Evolutionary conservation across 2,113 vertebrate genomes (phyloP), one percentile per base, ranked within the genome.

Genomic region (Passer domesticus): DNA sequence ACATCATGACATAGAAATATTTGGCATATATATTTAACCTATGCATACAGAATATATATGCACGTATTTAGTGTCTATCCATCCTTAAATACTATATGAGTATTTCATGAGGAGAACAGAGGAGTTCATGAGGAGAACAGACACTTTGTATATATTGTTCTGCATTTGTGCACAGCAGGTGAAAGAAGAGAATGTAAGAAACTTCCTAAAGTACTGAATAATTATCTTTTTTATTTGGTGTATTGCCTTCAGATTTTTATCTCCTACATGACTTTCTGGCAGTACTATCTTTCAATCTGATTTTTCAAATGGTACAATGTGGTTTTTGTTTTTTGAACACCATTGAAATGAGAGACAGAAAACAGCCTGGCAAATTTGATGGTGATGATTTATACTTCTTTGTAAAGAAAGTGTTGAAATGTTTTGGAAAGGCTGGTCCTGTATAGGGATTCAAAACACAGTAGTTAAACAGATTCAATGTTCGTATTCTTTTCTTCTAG

Each of bases 291-390:
- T 94, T 94, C 70, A 87, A 82, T 96, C 79, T 95, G 58, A 83
- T 95, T 91, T 96, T 96, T 96, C 87, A 91, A 88, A 75, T 69
- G 16, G 56, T 81, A 91, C 87, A 95, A 83, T 49, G 47, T 92
- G 28, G 2, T 86, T 93, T 91, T 66, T 21, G 2, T n/a, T 73
- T 96, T 96, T 92, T 94, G 24, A 88, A 76, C 35, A 89, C 77
- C 39, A 67, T 1, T 92, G 67, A 87, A 69, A 80, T 77, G 74
- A 89, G 66, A 94, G 76, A 20, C 60, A 80, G 72, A 63, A 88
- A 81, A 82, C 89, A 89, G 67, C 83, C 82, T 97, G 70, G 55
- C 70, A 52, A 95, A 82, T 90, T 88, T 94, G 60, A 89, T 59
- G n/a, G 31, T 78, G 25, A 24, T 89, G 67, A 90, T 94, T 96